phyloP scores from a whole-genome alignment of 2,113 vertebrate genomes.

The Calidris pygmaea region DNA sequence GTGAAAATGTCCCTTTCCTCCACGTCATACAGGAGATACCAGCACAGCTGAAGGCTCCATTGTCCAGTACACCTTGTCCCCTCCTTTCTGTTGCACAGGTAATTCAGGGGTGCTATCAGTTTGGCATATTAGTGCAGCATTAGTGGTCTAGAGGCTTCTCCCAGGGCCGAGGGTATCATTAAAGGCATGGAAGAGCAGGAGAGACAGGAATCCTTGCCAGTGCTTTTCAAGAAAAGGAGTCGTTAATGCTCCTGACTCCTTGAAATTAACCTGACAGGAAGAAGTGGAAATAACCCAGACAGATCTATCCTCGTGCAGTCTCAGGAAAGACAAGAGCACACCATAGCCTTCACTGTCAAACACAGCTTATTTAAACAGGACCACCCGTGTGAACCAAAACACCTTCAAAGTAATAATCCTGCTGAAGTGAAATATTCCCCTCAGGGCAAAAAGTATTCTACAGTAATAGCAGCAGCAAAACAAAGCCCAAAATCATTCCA shows the following conservation, averaged over 20 bases:
- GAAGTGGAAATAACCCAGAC: not conserved
- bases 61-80: fast-evolving
- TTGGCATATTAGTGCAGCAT: not conserved
- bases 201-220: not conserved
- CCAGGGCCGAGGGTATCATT: not conserved
- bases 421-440: not conserved
- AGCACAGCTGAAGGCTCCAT: not conserved
- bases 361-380: not conserved
- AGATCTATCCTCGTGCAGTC: not conserved
- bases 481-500: not conserved
- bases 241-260: not conserved
- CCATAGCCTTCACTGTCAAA: not conserved
- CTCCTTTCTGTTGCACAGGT: not conserved
- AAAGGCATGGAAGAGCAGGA: not conserved
- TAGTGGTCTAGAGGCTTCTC: not conserved
- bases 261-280: conserved; percentile 23
- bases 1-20: not conserved
- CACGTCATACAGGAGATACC: not conserved
- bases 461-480: not conserved
- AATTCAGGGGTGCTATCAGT: not conserved
- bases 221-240: not conserved
- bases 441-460: not conserved
- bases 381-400: not conserved
- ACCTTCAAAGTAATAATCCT: not conserved
- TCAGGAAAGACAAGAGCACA: not conserved